A percentile compares a stretch with the other conserved stretches of the same genome.
Conservation (phyloP, 2,113 vertebrate species). For the Rafetus swinhoei region DNA sequence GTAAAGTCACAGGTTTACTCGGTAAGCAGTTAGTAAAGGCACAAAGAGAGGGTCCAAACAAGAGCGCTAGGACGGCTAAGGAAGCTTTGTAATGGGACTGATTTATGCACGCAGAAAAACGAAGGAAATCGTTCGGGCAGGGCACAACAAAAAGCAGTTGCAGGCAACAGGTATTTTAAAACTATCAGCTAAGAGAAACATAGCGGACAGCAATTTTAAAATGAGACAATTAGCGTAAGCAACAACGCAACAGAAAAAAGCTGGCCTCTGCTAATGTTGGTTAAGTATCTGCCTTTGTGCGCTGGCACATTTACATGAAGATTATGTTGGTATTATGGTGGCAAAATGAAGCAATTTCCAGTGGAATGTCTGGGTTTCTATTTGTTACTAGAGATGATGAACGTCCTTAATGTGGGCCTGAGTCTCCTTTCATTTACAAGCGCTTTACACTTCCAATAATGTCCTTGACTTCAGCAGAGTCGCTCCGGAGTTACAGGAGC, state of each 20-base stretch:
- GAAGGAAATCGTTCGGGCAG: constrained; percentile 4
- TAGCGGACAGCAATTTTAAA: constrained; percentile 4
- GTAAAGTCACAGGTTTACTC: constrained; percentile 13
- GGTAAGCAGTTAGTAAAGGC: constrained; percentile 12
- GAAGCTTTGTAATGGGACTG: constrained; percentile 18
- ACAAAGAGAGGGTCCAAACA: constrained; percentile 11
- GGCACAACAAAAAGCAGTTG: constrained; percentile 35
- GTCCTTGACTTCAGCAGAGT: not conserved
- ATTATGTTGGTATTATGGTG: not conserved
- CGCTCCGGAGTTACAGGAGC: not conserved
- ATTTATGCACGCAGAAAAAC: not conserved
- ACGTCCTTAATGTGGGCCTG: not conserved
- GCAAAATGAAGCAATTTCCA: not conserved
- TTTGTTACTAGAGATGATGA: constrained; percentile 8
- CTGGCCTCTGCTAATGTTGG: not conserved
- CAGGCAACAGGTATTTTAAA: constrained; percentile 51
- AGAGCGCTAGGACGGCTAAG: not conserved
- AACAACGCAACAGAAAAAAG: constrained; percentile 18
- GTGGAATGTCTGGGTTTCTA: not conserved
- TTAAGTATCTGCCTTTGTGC: not conserved
- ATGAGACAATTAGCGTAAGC: constrained; percentile 30
- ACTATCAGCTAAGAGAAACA: constrained; percentile 14
- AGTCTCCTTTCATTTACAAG: not conserved
- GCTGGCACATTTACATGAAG: not conserved
- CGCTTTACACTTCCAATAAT: not conserved